Evolutionary conservation across 2,888 invertebrate species (phyloP).

Genomic region (Lepidochrysops patricia): DNA sequence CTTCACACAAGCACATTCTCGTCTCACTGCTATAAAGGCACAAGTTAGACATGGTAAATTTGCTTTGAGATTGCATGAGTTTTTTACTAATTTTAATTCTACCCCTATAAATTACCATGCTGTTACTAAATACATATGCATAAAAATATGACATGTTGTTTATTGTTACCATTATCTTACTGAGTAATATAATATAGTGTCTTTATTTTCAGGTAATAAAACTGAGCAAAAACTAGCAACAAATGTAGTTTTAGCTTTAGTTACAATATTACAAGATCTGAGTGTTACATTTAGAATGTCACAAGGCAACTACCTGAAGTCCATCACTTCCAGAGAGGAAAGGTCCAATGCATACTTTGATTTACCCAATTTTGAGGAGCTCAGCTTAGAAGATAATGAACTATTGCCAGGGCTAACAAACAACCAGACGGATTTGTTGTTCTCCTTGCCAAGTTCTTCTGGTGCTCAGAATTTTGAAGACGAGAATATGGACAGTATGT

Average conservation of each 20-base stretch:
- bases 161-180: too few species aligned
- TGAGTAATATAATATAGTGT: too few species aligned
- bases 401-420: conserved; percentile 50
- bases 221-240: conserved; percentile 85
- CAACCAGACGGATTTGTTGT: conserved; percentile 60
- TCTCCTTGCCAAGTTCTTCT: conserved; percentile 60
- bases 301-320: conserved; percentile 90
- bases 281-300: conserved; percentile 87
- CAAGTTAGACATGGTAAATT: conserved; percentile 76
- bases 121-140: too few species aligned
- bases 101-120: too few species aligned
- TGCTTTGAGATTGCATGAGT: too few species aligned
- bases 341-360: conserved; percentile 92
- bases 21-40: conserved; percentile 80
- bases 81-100: too few species aligned
- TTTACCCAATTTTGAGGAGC: conserved; percentile 75
- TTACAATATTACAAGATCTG: conserved; percentile 90
- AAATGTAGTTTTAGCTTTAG: conserved; percentile 90
- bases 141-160: too few species aligned
- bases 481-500: conserved; percentile 72
- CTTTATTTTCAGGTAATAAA: conserved; percentile 72
- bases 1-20: conserved; percentile 81
- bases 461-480: conserved; percentile 42
- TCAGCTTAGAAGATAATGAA: conserved; percentile 69
- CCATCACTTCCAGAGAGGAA: conserved; percentile 92